phyloP scores from a whole-genome alignment of 2,113 vertebrate genomes.

The Hucho hucho region DNA sequence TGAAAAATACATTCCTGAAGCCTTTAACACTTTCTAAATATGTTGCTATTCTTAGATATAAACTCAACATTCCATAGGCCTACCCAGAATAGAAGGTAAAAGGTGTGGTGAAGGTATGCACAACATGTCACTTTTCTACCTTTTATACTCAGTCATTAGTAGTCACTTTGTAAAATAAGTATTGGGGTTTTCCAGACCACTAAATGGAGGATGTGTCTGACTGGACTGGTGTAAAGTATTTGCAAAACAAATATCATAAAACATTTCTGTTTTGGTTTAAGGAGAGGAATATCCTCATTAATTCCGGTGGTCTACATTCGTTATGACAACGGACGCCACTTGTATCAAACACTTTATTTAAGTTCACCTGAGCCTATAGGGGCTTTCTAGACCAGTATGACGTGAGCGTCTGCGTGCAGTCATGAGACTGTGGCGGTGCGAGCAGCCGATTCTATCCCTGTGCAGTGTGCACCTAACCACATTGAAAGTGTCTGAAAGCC shows the following conservation, averaged over 20 bases:
- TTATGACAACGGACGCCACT: constrained; percentile 18
- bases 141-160: neutral
- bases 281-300: neutral
- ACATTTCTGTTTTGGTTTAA: neutral
- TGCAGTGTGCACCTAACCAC: constrained; percentile 11
- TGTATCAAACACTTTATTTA: neutral
- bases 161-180: constrained; percentile 10
- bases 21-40: neutral
- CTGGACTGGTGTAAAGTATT: neutral
- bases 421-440: constrained; percentile 34
- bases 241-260: no score
- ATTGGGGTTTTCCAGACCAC: constrained; percentile 25
- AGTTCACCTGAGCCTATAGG: constrained; percentile 12
- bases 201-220: neutral
- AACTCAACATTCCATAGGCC: neutral
- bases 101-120: constrained; percentile 9
- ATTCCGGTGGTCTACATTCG: constrained; percentile 23
- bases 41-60: neutral
- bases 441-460: constrained; percentile 22
- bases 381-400: constrained; percentile 53
- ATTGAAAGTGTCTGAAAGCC: constrained; percentile 47
- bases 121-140: constrained; percentile 17
- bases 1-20: neutral
- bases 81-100: constrained; percentile 3
- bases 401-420: constrained; percentile 38